Conservation (phyloP, 2,888 invertebrate species). For the Hymenopus coronatus region DNA sequence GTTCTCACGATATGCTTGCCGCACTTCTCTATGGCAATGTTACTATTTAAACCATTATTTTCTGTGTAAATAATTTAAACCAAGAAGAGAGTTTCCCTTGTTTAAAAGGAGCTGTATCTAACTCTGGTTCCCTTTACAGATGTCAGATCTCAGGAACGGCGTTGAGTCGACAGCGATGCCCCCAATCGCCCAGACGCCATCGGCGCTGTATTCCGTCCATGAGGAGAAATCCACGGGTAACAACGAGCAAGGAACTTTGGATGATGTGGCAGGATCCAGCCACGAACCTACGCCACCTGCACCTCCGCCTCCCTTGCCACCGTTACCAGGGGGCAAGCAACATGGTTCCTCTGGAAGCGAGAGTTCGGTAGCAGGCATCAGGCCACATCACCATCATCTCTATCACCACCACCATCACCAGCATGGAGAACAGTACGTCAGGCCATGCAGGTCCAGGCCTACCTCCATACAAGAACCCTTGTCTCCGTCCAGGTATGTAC, state of each 20-base stretch:
- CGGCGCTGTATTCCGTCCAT: neutral
- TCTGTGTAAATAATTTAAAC: too few relatives aligned
- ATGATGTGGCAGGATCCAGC: neutral
- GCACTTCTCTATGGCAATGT: too few relatives aligned
- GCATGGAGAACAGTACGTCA: neutral
- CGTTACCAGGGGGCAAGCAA: neutral
- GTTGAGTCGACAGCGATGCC: neutral
- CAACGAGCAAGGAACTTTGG: neutral
- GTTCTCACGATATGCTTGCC: too few relatives aligned
- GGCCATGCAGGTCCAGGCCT: neutral
- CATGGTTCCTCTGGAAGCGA: neutral
- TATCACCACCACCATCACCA: neutral
- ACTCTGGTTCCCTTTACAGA: neutral
- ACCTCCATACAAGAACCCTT: neutral
- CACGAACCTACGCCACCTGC: neutral
- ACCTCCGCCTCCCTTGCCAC: neutral
- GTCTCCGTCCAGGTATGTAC: neutral
- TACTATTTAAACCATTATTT: too few relatives aligned
- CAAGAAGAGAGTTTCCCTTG: too few relatives aligned
- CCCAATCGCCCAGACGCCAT: neutral
- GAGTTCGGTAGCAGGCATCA: neutral
- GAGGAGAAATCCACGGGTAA: neutral
- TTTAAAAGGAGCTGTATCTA: too few relatives aligned
- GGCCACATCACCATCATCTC: neutral
- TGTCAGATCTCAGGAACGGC: neutral